Evolutionary conservation across 1,140 invertebrate genomes (phyloP).

Genomic region (Drosophila parabipectinata): DNA sequence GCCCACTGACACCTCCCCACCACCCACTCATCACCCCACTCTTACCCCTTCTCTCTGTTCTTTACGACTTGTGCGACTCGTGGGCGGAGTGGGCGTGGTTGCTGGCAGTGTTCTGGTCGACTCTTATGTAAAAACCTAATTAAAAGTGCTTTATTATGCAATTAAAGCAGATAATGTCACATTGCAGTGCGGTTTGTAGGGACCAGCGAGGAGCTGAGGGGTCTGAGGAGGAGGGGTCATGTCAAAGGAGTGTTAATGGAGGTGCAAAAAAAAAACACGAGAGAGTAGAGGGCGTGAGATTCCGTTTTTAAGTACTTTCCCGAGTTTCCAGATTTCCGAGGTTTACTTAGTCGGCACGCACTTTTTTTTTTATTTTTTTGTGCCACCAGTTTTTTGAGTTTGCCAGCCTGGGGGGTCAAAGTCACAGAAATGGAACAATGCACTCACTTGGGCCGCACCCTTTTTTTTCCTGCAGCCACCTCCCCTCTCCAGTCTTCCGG

Average conservation of each 20-base stretch:
- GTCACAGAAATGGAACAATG: conserved; percentile 15
- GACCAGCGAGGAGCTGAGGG: neutral
- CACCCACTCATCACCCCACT: neutral
- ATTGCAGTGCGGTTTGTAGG: conserved; percentile 41
- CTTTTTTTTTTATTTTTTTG: conserved; percentile 3
- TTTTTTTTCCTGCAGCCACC: conserved; percentile 1
- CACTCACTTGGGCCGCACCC: conserved; percentile 4
- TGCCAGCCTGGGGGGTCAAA: conserved; percentile 22
- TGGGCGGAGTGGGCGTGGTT: conserved; percentile 27
- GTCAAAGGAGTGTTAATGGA: neutral
- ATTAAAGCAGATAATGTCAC: conserved; percentile 78
- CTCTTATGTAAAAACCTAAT: conserved; percentile 73
- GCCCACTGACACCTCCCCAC: too few species aligned
- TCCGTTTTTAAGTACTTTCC: neutral
- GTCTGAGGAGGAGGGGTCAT: too few species aligned
- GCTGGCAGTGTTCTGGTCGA: conserved; percentile 20
- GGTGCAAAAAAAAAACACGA: neutral
- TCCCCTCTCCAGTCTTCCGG: neutral
- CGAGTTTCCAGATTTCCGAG: neutral
- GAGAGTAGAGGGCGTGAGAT: neutral
- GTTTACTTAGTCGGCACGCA: neutral
- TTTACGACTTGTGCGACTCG: conserved; percentile 46
- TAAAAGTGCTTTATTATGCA: conserved; percentile 82
- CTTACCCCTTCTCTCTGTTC: neutral
- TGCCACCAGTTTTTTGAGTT: too few species aligned